Conservation (phyloP, 2,888 invertebrate genomes). For the Hymenopus coronatus region DNA sequence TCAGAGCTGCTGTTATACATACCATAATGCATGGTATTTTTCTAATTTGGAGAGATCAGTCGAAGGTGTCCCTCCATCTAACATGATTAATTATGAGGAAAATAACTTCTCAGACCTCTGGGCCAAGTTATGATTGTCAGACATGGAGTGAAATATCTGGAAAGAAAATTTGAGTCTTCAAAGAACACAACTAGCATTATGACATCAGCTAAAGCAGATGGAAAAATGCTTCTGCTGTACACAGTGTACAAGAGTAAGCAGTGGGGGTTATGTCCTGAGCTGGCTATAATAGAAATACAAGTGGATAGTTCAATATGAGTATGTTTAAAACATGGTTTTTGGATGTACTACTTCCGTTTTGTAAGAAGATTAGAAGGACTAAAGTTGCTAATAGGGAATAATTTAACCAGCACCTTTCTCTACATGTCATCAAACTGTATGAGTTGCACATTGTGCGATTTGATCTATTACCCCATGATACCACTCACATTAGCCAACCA, state of each 20-base stretch:
- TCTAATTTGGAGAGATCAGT: conserved; percentile 31
- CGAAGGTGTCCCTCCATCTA: conserved; percentile 32
- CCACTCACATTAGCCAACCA: no score
- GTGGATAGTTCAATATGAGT: no score
- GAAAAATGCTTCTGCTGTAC: conserved; percentile 42
- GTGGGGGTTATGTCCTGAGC: not conserved
- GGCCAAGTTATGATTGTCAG: conserved; percentile 34
- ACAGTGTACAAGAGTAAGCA: conserved; percentile 40
- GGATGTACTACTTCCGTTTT: no score
- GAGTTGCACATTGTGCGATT: no score
- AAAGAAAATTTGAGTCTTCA: conserved; percentile 36
- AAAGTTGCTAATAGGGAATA: no score
- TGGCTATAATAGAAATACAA: no score
- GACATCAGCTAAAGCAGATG: no score
- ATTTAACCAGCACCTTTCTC: no score
- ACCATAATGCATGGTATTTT: conserved; percentile 34
- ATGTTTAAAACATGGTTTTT: no score
- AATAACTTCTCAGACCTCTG: conserved; percentile 40
- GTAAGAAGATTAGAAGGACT: no score
- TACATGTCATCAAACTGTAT: no score
- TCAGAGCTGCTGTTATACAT: conserved; percentile 28
- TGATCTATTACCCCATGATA: no score
- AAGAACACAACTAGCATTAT: conserved; percentile 39
- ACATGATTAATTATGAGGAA: conserved; percentile 44
- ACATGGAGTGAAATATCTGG: conserved; percentile 34